Base-by-base conservation (phyloP, 2,888 invertebrate species). In the Nemotelus pantherinus region DNA sequence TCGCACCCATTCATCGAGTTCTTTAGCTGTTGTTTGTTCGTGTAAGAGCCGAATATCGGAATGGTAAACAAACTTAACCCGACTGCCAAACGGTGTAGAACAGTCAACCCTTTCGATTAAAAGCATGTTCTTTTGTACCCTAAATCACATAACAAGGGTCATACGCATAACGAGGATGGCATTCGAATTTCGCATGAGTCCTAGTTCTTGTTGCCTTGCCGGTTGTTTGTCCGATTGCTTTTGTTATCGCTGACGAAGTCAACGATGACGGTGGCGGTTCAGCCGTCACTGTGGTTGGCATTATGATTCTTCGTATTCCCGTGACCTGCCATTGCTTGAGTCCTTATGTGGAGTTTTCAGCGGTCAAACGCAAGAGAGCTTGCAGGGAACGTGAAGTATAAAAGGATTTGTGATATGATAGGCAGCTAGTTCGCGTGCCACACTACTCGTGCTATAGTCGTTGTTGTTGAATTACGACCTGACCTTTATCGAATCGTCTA, bases 91-190 rank as follows among this genome's bases (percentile, higher is more conserved):
- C 25, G 25, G 25, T 25, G 70, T 53, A 55, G 43, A 70, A 47
- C 70, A 70, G 53, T 70, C 70, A 70, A 70, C 70, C 70, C 70
- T 53, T 70, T 70, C 70, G 70, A 70, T 70, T 70, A 53, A 53
- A 70, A 70, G 47, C 70, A 70, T 70, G 70, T 50, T 55, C 70
- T n/a, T 53, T 41, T 70, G 70, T 55, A 55, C 55, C 70, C 53
- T 70, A 70, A 53, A 70, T 55, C 43, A 70, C 55, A 70, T 70
- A 70, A 70, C 55, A 70, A 70, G 70, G 39, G 53, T 55, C 55
- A 70, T 55, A 50, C 43, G 41, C 53, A 68, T 7, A 68, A 68
- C 70, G 41, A 53, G 44, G 25, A 55, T 43, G 39, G 43, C 70
- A 44, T 10, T 43, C 55, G 70, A 41, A 53, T 43, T 7, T n/a